phyloP scores from a whole-genome alignment of 1,140 invertebrate species.

The Dendrolimus punctatus region DNA sequence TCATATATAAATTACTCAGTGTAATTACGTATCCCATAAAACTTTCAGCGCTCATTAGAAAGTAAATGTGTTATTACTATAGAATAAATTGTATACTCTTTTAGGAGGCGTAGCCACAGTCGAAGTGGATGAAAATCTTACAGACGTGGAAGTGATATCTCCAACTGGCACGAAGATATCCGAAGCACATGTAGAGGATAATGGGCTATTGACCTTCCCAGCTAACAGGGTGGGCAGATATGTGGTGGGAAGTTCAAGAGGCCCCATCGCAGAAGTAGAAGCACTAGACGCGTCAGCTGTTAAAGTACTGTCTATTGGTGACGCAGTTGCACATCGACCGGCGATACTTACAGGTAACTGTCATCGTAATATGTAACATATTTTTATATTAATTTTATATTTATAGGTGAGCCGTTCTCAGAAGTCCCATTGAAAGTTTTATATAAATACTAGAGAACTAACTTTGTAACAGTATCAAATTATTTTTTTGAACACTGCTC shows the following conservation, averaged over 20 bases:
- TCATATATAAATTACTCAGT: too few relatives aligned
- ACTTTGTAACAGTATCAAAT: too few relatives aligned
- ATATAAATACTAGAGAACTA: too few relatives aligned
- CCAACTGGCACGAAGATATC: slow-evolving; percentile 68
- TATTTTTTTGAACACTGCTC: too few relatives aligned
- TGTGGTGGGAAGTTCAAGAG: slow-evolving; percentile 59
- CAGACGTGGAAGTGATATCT: slow-evolving; percentile 73
- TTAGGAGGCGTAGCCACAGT: slow-evolving; percentile 68
- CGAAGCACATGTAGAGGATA: slow-evolving; percentile 64
- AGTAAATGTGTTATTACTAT: neutral
- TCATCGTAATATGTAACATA: slow-evolving; percentile 5
- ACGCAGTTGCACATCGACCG: slow-evolving; percentile 88
- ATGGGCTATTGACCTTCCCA: slow-evolving; percentile 71
- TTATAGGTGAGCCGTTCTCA: too few relatives aligned
- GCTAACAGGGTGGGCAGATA: slow-evolving; percentile 71
- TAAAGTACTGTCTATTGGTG: slow-evolving; percentile 82
- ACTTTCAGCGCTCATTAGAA: neutral
- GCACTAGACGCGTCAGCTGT: slow-evolving; percentile 90
- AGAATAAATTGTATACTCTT: slow-evolving; percentile 4
- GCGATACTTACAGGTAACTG: slow-evolving; percentile 81
- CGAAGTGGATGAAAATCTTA: slow-evolving; percentile 71
- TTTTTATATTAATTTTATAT: neutral
- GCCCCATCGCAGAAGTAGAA: slow-evolving; percentile 77
- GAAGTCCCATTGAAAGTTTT: too few relatives aligned
- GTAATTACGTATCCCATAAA: too few relatives aligned